Base-by-base conservation (phyloP, 1,140 invertebrate species). In the Ceratina calcarata region DNA sequence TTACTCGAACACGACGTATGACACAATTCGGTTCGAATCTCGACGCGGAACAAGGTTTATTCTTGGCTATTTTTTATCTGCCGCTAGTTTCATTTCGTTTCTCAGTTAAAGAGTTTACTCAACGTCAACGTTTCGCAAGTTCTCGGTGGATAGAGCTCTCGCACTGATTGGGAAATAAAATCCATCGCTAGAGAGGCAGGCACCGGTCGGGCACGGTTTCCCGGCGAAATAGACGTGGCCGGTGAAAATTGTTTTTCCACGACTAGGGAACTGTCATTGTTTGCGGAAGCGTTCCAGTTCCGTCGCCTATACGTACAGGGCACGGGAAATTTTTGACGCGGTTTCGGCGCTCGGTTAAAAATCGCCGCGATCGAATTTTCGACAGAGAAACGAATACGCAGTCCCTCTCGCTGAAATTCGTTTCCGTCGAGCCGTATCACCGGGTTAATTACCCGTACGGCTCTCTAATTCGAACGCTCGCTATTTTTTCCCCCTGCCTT, bases 221-320 rank as follows among this genome's bases (percentile, higher is more conserved):
- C 53, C 27, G 64, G 15, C 8, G 7, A n/a, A 53, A 53, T n/a
- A 12, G 60, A 73, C 24, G 32, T 45, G 16, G 51, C 20, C 10
- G 51, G 20, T 24, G 32, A 68, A 45, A 76, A 76, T 76, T 67
- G 73, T 68, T 76, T 76, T 58, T 67, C 18, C 64, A 68, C 32
- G 32, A n/a, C 27, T 12, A 13, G 22, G 32, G 16, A 27, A 22
- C 16, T 16, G 62, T 45, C 64, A 20, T 76, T 76, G 73, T 68
- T 67, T 16, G 27, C 62, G 62, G 15, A 20, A n/a, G 18, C 37
- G 32, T 60, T 61, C n/a, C n/a, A 45, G 22, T 61, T 62, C 60
- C 20, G 16, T 3, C 10, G 37, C 51, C 15, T 10, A 45, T 10
- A 10, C 37, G 10, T 10, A 58, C 22, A 1, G 18, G 37, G 49